A percentile compares a stretch with the other conserved stretches of the same genome.
phyloP scores from a whole-genome alignment of 2,888 invertebrate genomes.

The Eurois occulta region DNA sequence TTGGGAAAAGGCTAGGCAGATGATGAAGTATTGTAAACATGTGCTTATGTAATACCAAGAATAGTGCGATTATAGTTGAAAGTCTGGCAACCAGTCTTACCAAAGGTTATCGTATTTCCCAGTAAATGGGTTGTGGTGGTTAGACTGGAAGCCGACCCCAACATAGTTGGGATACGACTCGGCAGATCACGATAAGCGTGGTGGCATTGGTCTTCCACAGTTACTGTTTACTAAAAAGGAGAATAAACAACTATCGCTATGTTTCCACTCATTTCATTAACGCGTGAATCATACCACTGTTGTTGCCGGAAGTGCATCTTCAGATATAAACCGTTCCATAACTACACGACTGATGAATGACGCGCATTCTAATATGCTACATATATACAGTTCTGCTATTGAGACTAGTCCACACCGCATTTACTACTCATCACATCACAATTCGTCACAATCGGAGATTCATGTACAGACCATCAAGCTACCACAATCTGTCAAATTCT shows the following conservation, averaged over 20 bases:
- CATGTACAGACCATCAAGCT: too few species aligned
- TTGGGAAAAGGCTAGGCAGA: too few species aligned
- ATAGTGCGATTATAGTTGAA: too few species aligned
- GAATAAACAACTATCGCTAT: neutral
- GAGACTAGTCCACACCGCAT: neutral
- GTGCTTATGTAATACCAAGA: too few species aligned
- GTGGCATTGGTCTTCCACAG: neutral
- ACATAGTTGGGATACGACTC: too few species aligned
- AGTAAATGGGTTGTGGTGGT: neutral
- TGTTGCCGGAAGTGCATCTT: neutral
- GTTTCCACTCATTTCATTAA: neutral
- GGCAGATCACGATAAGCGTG: neutral
- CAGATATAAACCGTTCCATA: neutral
- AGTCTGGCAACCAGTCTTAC: neutral
- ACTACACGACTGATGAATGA: neutral
- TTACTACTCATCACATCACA: too few species aligned
- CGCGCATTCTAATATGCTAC: neutral
- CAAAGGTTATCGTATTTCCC: neutral
- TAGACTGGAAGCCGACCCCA: neutral
- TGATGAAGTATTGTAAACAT: neutral
- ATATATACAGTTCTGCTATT: neutral
- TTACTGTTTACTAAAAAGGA: constrained; percentile 21
- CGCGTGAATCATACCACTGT: constrained; percentile 6
- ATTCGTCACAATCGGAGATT: too few species aligned
- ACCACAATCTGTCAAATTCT: too few species aligned